Conservation (phyloP, 2,113 vertebrate species). For the Engystomops pustulosus region DNA sequence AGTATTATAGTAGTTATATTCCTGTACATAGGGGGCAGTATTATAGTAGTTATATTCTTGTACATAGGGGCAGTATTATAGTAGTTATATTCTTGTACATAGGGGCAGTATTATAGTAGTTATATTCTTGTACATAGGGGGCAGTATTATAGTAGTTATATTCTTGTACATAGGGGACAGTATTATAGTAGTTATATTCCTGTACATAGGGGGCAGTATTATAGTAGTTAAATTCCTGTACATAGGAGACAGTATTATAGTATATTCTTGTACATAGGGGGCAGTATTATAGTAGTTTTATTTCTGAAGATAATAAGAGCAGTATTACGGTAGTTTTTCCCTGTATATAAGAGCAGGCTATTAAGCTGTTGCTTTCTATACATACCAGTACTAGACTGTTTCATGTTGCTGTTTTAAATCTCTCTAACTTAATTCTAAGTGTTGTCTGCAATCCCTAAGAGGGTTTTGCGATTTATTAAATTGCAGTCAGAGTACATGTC, state of each 20-base stretch:
- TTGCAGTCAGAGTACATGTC: not conserved
- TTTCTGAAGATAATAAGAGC: not conserved
- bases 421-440: not conserved
- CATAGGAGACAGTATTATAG: constrained; percentile 2
- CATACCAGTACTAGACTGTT: not conserved
- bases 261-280: not conserved
- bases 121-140: not conserved
- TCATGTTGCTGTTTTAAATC: not conserved
- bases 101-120: constrained; percentile 7
- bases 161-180: not conserved
- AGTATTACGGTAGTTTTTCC: not conserved
- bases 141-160: constrained; percentile 20
- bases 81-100: constrained; percentile 10
- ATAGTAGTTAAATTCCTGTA: constrained; percentile 6
- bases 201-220: constrained; percentile 1
- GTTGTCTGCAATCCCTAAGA: not conserved
- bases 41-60: constrained; percentile 15
- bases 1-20: constrained; percentile 12
- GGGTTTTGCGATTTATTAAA: not conserved
- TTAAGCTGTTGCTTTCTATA: not conserved
- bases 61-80: not conserved
- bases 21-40: not conserved
- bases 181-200: constrained; percentile 5
- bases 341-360: not conserved
- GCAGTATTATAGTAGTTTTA: constrained; percentile 5